A percentile compares a stretch with the other conserved stretches of the same genome.
phyloP scores from a whole-genome alignment of 2,888 invertebrate species.

The Mechanitis mazaeus region DNA sequence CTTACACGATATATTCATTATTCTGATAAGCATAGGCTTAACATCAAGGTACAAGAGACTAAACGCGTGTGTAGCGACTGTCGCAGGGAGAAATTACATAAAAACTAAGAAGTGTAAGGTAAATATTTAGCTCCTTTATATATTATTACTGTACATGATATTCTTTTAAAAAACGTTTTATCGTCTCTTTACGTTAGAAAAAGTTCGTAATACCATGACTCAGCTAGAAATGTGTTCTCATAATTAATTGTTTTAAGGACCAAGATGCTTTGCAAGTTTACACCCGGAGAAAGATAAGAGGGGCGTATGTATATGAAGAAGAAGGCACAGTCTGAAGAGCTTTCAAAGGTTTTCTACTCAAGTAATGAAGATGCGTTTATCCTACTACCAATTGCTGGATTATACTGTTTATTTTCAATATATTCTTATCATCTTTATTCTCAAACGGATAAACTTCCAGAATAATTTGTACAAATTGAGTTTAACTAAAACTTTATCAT shows the following conservation, averaged over 20 bases:
- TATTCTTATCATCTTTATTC: too few species aligned
- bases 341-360: too few species aligned
- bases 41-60: slow-evolving; percentile 79
- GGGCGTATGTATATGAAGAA: slow-evolving; percentile 25
- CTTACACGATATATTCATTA: slow-evolving; percentile 81
- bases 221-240: not conserved
- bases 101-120: slow-evolving; percentile 33
- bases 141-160: too few species aligned
- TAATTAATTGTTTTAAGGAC: not conserved
- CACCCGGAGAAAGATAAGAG: not conserved
- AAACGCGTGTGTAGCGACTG: slow-evolving; percentile 55
- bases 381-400: too few species aligned
- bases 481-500: too few species aligned
- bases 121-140: not conserved
- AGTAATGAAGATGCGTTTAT: too few species aligned
- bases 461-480: too few species aligned
- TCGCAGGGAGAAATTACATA: slow-evolving; percentile 36
- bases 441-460: too few species aligned
- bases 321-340: too few species aligned
- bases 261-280: not conserved
- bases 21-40: slow-evolving; percentile 80
- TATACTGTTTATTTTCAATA: too few species aligned
- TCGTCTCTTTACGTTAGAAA: not conserved
- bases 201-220: not conserved
- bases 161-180: not conserved